Percentiles rank a stretch among this genome's conserved stretches.
phyloP scores from a whole-genome alignment of 2,888 invertebrate genomes.

The Mesorhabditis spiculigera region DNA sequence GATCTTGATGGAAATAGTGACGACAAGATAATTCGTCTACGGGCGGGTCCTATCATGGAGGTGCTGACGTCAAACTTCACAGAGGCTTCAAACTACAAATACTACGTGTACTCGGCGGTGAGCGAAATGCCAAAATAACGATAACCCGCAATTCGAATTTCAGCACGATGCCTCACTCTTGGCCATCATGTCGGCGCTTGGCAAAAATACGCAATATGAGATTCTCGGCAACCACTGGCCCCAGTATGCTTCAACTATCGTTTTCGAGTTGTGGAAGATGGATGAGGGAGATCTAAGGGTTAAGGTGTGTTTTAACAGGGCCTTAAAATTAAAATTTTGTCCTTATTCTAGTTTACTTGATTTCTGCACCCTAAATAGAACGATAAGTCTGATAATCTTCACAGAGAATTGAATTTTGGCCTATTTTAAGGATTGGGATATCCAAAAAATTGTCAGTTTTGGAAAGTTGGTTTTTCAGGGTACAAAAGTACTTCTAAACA shows the following conservation, averaged over 20 bases:
- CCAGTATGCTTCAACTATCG: background rate
- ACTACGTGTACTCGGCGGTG: background rate
- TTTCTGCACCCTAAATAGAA: no score
- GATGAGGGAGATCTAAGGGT: background rate
- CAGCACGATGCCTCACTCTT: background rate
- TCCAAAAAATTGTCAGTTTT: no score
- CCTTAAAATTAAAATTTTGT: no score
- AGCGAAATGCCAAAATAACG: background rate
- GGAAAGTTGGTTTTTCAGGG: no score
- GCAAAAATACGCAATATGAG: background rate
- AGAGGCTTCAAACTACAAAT: background rate
- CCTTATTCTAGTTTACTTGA: no score
- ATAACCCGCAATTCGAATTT: background rate
- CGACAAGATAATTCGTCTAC: background rate
- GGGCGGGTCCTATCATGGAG: background rate
- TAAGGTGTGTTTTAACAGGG: background rate
- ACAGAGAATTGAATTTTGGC: no score
- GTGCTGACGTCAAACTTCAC: background rate
- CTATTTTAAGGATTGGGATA: no score
- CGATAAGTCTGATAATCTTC: no score
- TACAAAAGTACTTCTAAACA: no score
- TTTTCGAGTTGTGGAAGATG: background rate
- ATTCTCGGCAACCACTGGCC: background rate
- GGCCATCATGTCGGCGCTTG: background rate
- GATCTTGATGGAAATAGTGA: background rate